Percentiles rank a stretch among this genome's conserved stretches.
Evolutionary conservation across 2,113 vertebrate species (phyloP).

Genomic region (Oncorhynchus mykiss): DNA sequence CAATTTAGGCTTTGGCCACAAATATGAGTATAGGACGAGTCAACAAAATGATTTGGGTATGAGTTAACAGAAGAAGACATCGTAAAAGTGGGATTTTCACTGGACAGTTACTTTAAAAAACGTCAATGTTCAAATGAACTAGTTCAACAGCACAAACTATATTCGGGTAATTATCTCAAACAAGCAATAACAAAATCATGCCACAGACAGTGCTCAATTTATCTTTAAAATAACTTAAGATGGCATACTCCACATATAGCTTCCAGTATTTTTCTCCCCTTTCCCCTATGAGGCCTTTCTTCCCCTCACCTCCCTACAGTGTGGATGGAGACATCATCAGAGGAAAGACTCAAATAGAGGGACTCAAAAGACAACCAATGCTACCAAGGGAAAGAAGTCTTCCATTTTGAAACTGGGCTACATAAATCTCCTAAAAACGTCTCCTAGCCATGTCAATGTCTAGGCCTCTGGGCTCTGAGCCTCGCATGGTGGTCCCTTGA

Average conservation of each 20-base stretch:
- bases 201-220: not conserved
- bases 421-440: constrained; percentile 23
- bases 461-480: not conserved
- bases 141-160: not conserved
- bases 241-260: constrained; percentile 12
- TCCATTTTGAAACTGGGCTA: constrained; percentile 21
- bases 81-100: not conserved
- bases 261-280: constrained; percentile 46
- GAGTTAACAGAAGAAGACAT: too few species aligned
- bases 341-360: constrained; percentile 15
- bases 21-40: too few species aligned
- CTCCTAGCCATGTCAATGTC: not conserved
- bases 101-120: not conserved
- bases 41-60: too few species aligned
- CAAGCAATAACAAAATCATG: too few species aligned
- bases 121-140: not conserved
- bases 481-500: constrained; percentile 24
- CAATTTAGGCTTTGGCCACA: too few species aligned
- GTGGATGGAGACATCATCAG: constrained; percentile 39
- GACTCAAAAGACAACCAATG: constrained; percentile 25
- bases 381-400: not conserved
- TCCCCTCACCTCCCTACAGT: constrained; percentile 59
- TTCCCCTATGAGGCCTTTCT: constrained; percentile 43
- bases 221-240: not conserved
- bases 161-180: too few species aligned